These are phyloP conservation scores for Apomyelois bistriatella DNA, from an alignment of 2,888 invertebrate genomes.

Conservation along the genomic window DNA sequence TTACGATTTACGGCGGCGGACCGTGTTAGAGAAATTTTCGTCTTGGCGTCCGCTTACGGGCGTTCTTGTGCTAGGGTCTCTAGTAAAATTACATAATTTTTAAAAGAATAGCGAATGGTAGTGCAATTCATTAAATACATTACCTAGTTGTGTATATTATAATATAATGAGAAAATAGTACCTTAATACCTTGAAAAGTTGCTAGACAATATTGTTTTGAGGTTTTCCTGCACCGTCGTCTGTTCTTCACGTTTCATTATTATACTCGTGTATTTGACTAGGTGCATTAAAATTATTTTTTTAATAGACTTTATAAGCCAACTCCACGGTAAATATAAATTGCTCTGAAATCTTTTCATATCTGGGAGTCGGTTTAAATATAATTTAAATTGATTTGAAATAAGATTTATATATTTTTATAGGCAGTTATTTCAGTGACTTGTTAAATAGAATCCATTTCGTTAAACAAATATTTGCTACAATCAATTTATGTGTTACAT, in stretches of 20 bases:
- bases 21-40: conserved; percentile 52
- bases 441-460: conserved; percentile 73
- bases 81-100: conserved; percentile 56
- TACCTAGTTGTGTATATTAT: conserved; percentile 67
- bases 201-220: conserved; percentile 72
- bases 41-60: conserved; percentile 39
- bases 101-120: conserved; percentile 61
- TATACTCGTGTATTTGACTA: conserved; percentile 24
- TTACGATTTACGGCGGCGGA: conserved; percentile 58
- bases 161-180: conserved; percentile 57
- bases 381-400: conserved; percentile 60
- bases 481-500: conserved; percentile 28
- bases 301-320: conserved; percentile 45
- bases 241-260: conserved; percentile 42
- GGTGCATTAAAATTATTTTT: conserved; percentile 66
- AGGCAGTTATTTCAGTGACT: conserved; percentile 67
- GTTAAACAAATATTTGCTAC: conserved; percentile 50
- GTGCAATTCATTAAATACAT: conserved; percentile 69
- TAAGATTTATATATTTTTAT: conserved; percentile 78
- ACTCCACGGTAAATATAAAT: conserved; percentile 19
- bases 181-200: conserved; percentile 64
- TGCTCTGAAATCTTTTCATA: conserved; percentile 16
- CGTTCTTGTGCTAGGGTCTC: conserved; percentile 56
- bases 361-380: conserved; percentile 45
- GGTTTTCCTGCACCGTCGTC: conserved; percentile 62